These are phyloP conservation scores for Caenorhabditis tropicalis DNA, from an alignment of 1,140 invertebrate species.

Conservation along the genomic window DNA sequence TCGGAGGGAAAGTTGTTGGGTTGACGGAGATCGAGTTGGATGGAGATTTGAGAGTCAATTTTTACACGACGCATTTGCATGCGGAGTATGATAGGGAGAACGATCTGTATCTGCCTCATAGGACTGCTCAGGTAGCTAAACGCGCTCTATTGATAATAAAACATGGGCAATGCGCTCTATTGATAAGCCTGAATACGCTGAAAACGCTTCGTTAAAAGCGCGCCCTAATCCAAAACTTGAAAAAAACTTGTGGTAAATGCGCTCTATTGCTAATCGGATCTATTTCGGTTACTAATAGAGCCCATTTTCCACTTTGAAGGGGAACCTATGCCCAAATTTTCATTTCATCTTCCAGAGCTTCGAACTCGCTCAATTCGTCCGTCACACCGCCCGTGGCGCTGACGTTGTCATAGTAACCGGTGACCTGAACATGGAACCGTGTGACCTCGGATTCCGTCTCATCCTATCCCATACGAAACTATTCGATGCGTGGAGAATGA, in stretches of 20 bases:
- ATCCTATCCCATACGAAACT: constrained; percentile 48
- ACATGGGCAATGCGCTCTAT: too few species aligned
- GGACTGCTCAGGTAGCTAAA: constrained; percentile 75
- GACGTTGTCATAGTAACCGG: constrained; percentile 87
- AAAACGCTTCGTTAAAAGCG: too few species aligned
- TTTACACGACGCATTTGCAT: constrained; percentile 92
- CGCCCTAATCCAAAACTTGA: too few species aligned
- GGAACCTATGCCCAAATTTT: neutral
- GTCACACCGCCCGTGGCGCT: constrained; percentile 80
- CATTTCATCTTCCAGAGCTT: constrained; percentile 79
- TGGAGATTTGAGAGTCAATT: constrained; percentile 79
- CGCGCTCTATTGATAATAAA: too few species aligned
- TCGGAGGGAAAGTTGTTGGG: constrained; percentile 88
- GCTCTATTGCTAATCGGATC: too few species aligned
- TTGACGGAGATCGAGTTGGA: constrained; percentile 80
- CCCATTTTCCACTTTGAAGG: neutral
- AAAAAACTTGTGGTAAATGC: too few species aligned
- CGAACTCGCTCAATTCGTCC: constrained; percentile 90
- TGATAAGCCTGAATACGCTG: too few species aligned
- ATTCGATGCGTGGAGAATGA: constrained; percentile 52
- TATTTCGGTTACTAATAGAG: neutral
- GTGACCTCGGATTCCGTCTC: constrained; percentile 80
- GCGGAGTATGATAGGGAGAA: constrained; percentile 87
- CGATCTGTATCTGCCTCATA: constrained; percentile 88
- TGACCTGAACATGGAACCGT: constrained; percentile 88